These are phyloP conservation scores for Brienomyrus brachyistius DNA, from an alignment of 2,113 vertebrate species.

Conservation along the genomic window DNA sequence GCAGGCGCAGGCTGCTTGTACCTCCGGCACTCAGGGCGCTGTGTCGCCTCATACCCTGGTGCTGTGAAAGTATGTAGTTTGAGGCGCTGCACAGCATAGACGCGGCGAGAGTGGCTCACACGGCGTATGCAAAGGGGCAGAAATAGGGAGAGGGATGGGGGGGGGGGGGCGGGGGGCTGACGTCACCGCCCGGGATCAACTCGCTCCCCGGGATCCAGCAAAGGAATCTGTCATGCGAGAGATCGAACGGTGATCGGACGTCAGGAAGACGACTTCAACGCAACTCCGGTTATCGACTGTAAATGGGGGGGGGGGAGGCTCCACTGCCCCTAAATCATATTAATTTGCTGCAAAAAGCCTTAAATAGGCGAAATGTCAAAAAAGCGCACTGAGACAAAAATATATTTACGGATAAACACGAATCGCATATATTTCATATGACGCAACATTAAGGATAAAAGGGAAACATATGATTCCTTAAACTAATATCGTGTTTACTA, in stretches of 20 bases:
- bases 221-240: constrained; percentile 40
- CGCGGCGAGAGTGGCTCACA: constrained; percentile 29
- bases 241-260: neutral
- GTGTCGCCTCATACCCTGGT: constrained; percentile 49
- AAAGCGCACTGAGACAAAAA: neutral
- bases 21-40: constrained; percentile 37
- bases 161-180: constrained; percentile 37
- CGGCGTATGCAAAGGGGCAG: constrained; percentile 31
- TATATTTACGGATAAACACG: neutral
- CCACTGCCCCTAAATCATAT: neutral
- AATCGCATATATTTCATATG: neutral
- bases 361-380: neutral
- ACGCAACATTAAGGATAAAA: neutral
- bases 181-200: constrained; percentile 60
- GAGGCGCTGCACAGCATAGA: constrained; percentile 48
- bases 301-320: neutral
- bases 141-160: constrained; percentile 35
- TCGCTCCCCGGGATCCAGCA: constrained; percentile 28
- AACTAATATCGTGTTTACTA: neutral
- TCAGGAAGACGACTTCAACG: neutral
- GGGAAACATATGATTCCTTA: neutral
- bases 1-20: constrained; percentile 7
- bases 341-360: neutral
- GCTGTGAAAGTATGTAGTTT: constrained; percentile 52
- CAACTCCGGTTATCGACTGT: neutral